These are phyloP conservation scores for Cylas formicarius DNA, from an alignment of 1,140 invertebrate genomes.

Conservation along the genomic window DNA sequence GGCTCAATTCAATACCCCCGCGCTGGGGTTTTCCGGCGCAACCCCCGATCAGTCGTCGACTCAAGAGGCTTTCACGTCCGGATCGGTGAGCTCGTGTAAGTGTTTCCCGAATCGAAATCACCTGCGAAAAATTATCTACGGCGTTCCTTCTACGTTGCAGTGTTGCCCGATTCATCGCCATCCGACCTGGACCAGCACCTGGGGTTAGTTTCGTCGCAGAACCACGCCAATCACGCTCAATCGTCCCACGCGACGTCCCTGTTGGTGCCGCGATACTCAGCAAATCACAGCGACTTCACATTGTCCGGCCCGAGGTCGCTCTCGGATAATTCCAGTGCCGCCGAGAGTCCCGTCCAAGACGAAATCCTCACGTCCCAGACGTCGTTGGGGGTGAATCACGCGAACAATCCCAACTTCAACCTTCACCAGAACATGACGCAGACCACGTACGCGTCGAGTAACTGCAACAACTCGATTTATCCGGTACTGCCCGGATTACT, in stretches of 20 bases:
- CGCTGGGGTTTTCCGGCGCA: constrained; percentile 55
- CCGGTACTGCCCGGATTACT: constrained; percentile 70
- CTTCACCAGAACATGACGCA: constrained; percentile 47
- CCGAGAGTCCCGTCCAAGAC: constrained; percentile 73
- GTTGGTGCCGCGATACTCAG: constrained; percentile 51
- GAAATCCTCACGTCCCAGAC: constrained; percentile 52
- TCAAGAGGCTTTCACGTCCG: constrained; percentile 53
- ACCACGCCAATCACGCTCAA: constrained; percentile 42
- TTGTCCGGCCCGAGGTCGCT: constrained; percentile 59
- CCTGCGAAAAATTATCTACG: neutral
- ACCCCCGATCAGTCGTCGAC: constrained; percentile 63
- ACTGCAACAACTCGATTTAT: constrained; percentile 61
- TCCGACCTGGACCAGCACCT: constrained; percentile 71
- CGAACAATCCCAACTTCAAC: constrained; percentile 55
- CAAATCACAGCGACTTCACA: constrained; percentile 42
- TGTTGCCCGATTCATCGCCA: constrained; percentile 65
- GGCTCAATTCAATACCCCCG: constrained; percentile 58
- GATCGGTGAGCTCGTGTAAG: constrained; percentile 41
- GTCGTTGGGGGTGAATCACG: constrained; percentile 52
- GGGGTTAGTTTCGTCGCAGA: constrained; percentile 54
- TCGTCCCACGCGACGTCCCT: constrained; percentile 41
- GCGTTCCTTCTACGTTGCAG: constrained; percentile 42
- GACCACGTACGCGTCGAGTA: constrained; percentile 45
- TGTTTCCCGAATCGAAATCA: constrained; percentile 13
- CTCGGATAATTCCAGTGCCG: constrained; percentile 73